A percentile compares a stretch with the other conserved stretches of the same genome.
Evolutionary conservation across 2,113 vertebrate genomes (phyloP).

Genomic region (Zeus faber): DNA sequence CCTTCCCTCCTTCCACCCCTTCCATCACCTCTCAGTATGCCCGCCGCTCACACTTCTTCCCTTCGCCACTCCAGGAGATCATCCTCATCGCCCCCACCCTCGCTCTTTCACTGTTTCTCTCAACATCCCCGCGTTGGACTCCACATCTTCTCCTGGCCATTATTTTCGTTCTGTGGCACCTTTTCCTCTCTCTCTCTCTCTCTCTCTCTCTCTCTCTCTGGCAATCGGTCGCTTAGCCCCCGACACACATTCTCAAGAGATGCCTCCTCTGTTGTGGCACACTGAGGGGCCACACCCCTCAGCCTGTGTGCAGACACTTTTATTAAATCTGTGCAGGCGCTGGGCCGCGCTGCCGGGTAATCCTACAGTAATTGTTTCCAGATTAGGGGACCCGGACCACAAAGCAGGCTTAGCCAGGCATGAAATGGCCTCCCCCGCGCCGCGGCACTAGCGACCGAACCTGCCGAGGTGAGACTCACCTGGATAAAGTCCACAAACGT

Average conservation of each 20-base stretch:
- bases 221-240: too few species aligned
- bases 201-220: too few species aligned
- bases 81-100: slow-evolving; percentile 30
- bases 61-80: slow-evolving; percentile 39
- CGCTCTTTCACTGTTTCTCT: slow-evolving; percentile 16
- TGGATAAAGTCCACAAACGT: slow-evolving; percentile 90
- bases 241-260: slow-evolving; percentile 69
- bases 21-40: slow-evolving; percentile 33
- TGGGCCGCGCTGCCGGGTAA: slow-evolving; percentile 67
- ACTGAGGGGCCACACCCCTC: slow-evolving; percentile 77
- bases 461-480: slow-evolving; percentile 79
- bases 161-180: slow-evolving; percentile 70
- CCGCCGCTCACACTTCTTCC: slow-evolving; percentile 37
- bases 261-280: slow-evolving; percentile 62
- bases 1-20: slow-evolving; percentile 23
- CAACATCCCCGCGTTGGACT: background rate
- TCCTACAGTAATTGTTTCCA: slow-evolving; percentile 82
- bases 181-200: slow-evolving; percentile 49
- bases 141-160: slow-evolving; percentile 59
- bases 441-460: slow-evolving; percentile 52
- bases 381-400: slow-evolving; percentile 75
- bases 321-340: slow-evolving; percentile 77
- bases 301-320: slow-evolving; percentile 79
- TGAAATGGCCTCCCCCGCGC: slow-evolving; percentile 77
- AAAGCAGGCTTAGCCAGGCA: slow-evolving; percentile 77